Base-by-base conservation (phyloP, 1,140 invertebrate species). In the Sycophaga agraensis region DNA sequence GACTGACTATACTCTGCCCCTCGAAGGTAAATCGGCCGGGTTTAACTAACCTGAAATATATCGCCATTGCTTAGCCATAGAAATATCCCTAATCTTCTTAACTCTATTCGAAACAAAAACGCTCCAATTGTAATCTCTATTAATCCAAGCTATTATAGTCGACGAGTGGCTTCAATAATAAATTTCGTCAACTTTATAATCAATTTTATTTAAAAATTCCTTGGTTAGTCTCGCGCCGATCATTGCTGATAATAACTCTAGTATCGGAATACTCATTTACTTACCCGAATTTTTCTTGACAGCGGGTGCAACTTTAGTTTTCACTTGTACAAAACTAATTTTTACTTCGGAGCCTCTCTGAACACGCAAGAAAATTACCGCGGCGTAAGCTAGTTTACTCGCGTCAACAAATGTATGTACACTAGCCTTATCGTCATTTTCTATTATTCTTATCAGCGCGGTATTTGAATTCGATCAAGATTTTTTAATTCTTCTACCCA, bases 371-470 rank as follows among this genome's bases (percentile, higher is more conserved):
- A 58, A 63, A 14, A 45, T 51, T 24, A 35, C 61, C 8, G 46
- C 17, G 0, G 48, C 46, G n/a, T 57, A 63, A 3, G 45, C 61
- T 3, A 19, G 2, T 31, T n/a, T 16, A 17, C 55, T 53, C 0
- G 54, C 55, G 4, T 63, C 61, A 8, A 14, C 17, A 42, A 59
- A 64, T 0, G 42, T 45, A 35, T 59, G 56, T 4, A 60, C 28
- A 12, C n/a, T 31, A 3, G 43, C n/a, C 0, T 43, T 14, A 7
- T 26, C 14, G 12, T 17, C 7, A 3, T 35, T 24, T 8, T 42
- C 12, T 3, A 31, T 45, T 8, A 1, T 2, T 0, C 45, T 12
- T 5, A 62, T 17, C n/a, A 37, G 0, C 63, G 17, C 28, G 50
- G 50, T 12, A 64, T 42, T 49, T 39, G 6, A 3, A 64, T 24